Conservation (phyloP, 2,888 invertebrate species). For the Tipula lateralis region DNA sequence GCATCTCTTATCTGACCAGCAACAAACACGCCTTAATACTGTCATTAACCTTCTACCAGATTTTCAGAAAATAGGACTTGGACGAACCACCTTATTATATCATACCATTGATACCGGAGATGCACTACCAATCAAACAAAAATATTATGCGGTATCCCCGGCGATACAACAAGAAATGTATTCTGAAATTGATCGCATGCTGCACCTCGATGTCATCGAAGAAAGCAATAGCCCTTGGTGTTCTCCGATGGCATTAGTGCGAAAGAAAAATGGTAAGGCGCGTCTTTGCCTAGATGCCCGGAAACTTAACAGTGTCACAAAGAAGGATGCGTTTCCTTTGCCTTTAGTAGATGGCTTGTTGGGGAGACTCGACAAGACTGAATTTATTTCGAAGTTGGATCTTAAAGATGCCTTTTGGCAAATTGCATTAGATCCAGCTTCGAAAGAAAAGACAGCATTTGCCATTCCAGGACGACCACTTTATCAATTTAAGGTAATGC, state of each 20-base stretch:
- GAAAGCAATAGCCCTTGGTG: background rate
- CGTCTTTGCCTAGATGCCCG: background rate
- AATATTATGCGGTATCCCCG: background rate
- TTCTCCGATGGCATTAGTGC: background rate
- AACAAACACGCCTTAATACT: background rate
- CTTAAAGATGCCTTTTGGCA: background rate
- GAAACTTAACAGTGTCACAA: background rate
- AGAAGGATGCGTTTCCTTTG: background rate
- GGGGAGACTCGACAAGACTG: background rate
- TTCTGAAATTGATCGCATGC: background rate
- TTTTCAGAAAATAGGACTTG: background rate
- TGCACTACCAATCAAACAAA: background rate
- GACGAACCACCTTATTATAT: background rate
- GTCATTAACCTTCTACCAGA: background rate
- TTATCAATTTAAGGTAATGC: too few species aligned
- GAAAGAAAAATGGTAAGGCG: background rate
- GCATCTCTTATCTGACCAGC: background rate
- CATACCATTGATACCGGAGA: background rate
- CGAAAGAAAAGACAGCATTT: background rate
- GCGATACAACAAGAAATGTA: background rate
- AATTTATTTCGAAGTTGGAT: background rate
- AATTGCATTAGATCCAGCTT: background rate
- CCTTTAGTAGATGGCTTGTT: background rate
- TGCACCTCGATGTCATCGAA: background rate
- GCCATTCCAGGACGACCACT: too few species aligned